Evolutionary conservation across 2,113 vertebrate species (phyloP).

Genomic region (Syngnathoides biaculeatus): DNA sequence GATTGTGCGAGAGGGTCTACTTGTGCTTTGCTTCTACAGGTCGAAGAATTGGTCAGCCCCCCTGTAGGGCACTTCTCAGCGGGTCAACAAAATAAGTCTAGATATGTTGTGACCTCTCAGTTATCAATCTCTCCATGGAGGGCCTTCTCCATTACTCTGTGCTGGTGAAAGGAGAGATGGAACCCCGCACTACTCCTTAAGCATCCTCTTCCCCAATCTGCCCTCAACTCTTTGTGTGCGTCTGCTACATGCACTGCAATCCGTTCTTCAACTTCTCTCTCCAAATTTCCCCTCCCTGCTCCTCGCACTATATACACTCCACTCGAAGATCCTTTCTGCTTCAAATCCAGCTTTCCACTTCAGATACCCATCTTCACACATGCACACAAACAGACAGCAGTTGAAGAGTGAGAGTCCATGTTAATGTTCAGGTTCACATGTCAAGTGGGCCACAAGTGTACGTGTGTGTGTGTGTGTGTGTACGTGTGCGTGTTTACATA

Average conservation of each 20-base stretch:
- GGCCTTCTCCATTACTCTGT: slow-evolving; percentile 11
- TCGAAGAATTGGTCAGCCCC: slow-evolving; percentile 24
- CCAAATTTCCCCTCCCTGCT: neutral
- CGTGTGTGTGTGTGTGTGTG: neutral
- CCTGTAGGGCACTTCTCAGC: slow-evolving; percentile 33
- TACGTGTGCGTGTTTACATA: slow-evolving; percentile 6
- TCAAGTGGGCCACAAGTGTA: slow-evolving; percentile 16
- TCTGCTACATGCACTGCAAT: slow-evolving; percentile 6
- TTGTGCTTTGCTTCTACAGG: slow-evolving; percentile 10
- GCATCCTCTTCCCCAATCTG: slow-evolving; percentile 11
- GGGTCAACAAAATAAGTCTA: slow-evolving; percentile 46
- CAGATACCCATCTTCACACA: neutral
- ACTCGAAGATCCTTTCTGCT: slow-evolving; percentile 4
- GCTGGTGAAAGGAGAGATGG: slow-evolving; percentile 23
- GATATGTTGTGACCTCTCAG: slow-evolving; percentile 34
- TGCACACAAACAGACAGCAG: neutral
- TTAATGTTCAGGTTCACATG: slow-evolving; percentile 17
- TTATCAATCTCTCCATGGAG: slow-evolving; percentile 17
- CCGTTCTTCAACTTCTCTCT: slow-evolving; percentile 3
- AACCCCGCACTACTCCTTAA: slow-evolving; percentile 27
- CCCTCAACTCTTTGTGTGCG: slow-evolving; percentile 11
- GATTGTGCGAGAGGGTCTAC: slow-evolving; percentile 1
- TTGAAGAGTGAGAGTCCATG: slow-evolving; percentile 15
- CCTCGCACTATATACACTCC: slow-evolving; percentile 6
- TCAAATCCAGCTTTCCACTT: neutral